Evolutionary conservation across 2,113 vertebrate species (phyloP).

Genomic region (Dicaeum eximium): DNA sequence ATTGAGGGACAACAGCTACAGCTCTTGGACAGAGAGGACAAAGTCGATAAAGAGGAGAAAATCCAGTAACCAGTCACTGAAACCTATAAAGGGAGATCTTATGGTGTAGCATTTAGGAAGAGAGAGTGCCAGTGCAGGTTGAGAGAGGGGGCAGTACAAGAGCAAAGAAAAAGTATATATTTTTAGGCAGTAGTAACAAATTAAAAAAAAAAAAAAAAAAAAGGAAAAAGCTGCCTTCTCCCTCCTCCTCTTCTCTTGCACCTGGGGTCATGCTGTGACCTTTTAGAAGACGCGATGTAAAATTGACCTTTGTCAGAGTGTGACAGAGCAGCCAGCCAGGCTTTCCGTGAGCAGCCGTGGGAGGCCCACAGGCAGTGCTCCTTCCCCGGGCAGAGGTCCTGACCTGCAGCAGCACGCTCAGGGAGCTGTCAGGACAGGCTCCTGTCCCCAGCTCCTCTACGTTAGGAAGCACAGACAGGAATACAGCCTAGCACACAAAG

Average conservation of each 20-base stretch:
- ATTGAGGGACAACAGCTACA: background rate
- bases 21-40: background rate
- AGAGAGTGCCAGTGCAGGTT: background rate
- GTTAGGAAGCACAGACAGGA: background rate
- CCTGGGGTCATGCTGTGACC: constrained; percentile 56
- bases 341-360: background rate
- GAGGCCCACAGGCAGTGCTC: constrained; percentile 43
- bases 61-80: background rate
- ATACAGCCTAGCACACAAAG: background rate
- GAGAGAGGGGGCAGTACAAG: background rate
- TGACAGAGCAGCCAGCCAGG: background rate
- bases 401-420: background rate
- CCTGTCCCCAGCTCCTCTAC: background rate
- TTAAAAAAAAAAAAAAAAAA: background rate
- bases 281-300: constrained; percentile 42
- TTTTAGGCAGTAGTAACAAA: background rate
- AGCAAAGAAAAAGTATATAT: background rate
- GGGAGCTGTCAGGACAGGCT: constrained; percentile 24
- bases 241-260: constrained; percentile 19
- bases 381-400: constrained; percentile 47
- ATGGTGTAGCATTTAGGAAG: background rate
- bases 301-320: constrained; percentile 54
- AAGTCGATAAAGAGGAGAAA: background rate
- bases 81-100: background rate
- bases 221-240: background rate